Conservation (phyloP, 2,888 invertebrate genomes). For the Calameuta filiformis region DNA sequence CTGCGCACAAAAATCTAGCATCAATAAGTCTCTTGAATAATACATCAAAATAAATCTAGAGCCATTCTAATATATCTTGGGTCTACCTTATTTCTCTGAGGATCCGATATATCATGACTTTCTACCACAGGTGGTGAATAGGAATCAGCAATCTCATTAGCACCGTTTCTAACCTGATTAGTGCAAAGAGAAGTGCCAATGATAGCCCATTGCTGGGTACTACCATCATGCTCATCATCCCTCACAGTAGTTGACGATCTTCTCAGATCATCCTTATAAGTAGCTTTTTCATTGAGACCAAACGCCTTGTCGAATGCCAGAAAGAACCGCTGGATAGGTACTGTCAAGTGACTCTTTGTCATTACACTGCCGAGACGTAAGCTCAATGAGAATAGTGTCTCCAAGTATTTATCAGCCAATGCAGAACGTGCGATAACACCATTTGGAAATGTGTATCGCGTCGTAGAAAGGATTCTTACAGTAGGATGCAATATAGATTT, state of each 20-base stretch:
- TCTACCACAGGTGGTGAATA: slow-evolving; percentile 70
- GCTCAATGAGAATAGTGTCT: slow-evolving; percentile 83
- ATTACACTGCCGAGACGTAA: slow-evolving; percentile 81
- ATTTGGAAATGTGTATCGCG: slow-evolving; percentile 83
- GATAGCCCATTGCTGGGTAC: slow-evolving; percentile 72
- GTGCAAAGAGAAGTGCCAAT: slow-evolving; percentile 51
- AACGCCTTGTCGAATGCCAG: slow-evolving; percentile 83
- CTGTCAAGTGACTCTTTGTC: slow-evolving; percentile 79
- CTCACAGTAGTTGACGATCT: not conserved
- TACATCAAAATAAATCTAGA: not conserved
- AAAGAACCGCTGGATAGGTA: slow-evolving; percentile 79
- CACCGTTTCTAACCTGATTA: slow-evolving; percentile 1
- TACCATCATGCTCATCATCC: slow-evolving; percentile 67
- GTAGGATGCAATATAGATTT: slow-evolving; percentile 86
- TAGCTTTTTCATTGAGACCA: slow-evolving; percentile 68
- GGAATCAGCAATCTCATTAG: slow-evolving; percentile 71
- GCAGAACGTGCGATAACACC: slow-evolving; percentile 80
- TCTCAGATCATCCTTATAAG: slow-evolving; percentile 70
- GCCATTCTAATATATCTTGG: not conserved
- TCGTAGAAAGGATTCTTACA: slow-evolving; percentile 83
- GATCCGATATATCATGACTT: slow-evolving; percentile 46
- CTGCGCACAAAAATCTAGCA: slow-evolving; percentile 53
- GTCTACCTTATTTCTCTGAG: slow-evolving; percentile 54
- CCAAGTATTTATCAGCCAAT: slow-evolving; percentile 83
- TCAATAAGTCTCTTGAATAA: slow-evolving; percentile 4